A percentile compares a stretch with the other conserved stretches of the same genome.
Evolutionary conservation across 2,113 vertebrate genomes (phyloP).

Genomic region (Plectropomus leopardus): DNA sequence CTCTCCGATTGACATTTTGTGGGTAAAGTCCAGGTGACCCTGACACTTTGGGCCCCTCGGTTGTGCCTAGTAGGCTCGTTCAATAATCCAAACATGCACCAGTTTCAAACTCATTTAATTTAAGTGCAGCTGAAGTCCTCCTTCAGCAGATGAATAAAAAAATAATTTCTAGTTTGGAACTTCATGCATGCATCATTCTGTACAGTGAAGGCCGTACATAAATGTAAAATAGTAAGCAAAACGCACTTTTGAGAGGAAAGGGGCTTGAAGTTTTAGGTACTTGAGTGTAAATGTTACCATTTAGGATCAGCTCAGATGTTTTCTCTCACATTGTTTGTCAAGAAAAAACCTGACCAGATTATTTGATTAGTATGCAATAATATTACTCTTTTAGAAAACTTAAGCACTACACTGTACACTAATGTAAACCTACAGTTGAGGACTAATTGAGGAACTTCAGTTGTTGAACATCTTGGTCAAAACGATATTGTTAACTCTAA

Average conservation of each 20-base stretch:
- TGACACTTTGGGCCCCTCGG: too few species aligned
- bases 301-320: not conserved
- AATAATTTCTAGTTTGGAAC: not conserved
- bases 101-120: not conserved
- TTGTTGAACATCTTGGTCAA: not conserved
- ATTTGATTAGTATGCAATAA: not conserved
- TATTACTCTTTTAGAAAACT: not conserved
- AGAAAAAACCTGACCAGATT: constrained; percentile 3
- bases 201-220: not conserved
- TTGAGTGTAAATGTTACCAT: not conserved
- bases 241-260: not conserved
- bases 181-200: not conserved
- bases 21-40: too few species aligned
- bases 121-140: not conserved
- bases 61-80: too few species aligned
- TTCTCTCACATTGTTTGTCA: constrained; percentile 20
- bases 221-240: not conserved
- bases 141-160: not conserved
- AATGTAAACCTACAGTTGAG: not conserved
- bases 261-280: not conserved
- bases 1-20: too few species aligned
- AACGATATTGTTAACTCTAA: not conserved
- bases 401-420: not conserved
- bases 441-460: not conserved
- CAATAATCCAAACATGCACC: too few species aligned